phyloP scores from a whole-genome alignment of 1,140 invertebrate genomes.

The Leptopilina clavipes region DNA sequence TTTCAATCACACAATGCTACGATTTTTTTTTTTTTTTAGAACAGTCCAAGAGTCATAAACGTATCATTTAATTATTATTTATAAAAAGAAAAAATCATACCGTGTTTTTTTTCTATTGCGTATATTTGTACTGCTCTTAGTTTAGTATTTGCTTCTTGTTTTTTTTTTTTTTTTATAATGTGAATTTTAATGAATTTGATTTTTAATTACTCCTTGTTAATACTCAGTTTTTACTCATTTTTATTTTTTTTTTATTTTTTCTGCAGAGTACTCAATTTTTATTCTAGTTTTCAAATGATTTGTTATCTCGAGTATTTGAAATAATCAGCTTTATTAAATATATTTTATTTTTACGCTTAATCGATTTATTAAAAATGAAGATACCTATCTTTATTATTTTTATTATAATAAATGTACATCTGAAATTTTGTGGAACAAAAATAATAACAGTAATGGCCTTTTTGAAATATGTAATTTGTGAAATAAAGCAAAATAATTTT shows the following conservation, averaged over 20 bases:
- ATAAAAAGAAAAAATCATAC: background rate
- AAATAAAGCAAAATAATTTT: constrained; percentile 19
- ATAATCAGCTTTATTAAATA: constrained; percentile 20
- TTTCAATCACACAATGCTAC: background rate
- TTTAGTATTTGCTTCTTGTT: constrained; percentile 15
- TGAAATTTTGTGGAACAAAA: no score
- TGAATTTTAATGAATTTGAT: background rate
- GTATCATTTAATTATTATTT: constrained; percentile 11
- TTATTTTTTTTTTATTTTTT: background rate
- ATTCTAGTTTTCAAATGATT: background rate
- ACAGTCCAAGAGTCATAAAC: constrained; percentile 19
- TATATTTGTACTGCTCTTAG: constrained; percentile 7
- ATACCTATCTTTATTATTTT: background rate
- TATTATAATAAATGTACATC: constrained; percentile 3
- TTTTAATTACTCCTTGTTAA: constrained; percentile 6
- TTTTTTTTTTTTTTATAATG: background rate
- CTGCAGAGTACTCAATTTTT: background rate
- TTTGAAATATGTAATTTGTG: constrained; percentile 21
- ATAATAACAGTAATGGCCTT: background rate
- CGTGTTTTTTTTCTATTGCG: background rate
- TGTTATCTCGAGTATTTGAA: background rate
- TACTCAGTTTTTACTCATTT: background rate
- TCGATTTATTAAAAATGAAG: background rate
- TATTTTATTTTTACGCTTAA: constrained; percentile 16
- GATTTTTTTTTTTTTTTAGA: background rate